These are phyloP conservation scores for Cheilosia pagana DNA, from an alignment of 2,888 invertebrate genomes.

Conservation along the genomic window DNA sequence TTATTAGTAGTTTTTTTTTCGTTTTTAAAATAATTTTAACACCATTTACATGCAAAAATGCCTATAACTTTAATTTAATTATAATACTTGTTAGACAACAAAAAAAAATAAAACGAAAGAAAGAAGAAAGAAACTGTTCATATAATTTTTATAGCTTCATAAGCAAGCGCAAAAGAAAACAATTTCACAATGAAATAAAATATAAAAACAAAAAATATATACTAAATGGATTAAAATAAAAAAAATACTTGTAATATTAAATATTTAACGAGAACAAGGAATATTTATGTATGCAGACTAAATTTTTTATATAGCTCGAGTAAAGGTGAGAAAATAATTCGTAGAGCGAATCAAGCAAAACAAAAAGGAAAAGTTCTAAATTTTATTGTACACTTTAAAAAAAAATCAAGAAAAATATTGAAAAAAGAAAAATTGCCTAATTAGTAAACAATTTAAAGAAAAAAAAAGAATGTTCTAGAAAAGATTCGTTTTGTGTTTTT, in stretches of 20 bases:
- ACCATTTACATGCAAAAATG: slow-evolving; percentile 58
- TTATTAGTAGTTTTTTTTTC: slow-evolving; percentile 28
- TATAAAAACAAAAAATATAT: slow-evolving; percentile 13
- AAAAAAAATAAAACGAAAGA: slow-evolving; percentile 17
- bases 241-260: slow-evolving; percentile 51
- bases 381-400: slow-evolving; percentile 58
- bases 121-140: slow-evolving; percentile 35
- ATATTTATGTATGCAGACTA: slow-evolving; percentile 63
- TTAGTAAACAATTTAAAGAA: slow-evolving; percentile 13
- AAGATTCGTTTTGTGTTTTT: slow-evolving; percentile 54
- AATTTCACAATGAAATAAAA: slow-evolving; percentile 40
- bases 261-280: slow-evolving; percentile 38
- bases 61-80: slow-evolving; percentile 69
- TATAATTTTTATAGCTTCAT: slow-evolving; percentile 59
- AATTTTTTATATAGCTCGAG: slow-evolving; percentile 60
- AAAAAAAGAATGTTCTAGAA: slow-evolving; percentile 51
- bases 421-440: neutral
- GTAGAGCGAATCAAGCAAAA: slow-evolving; percentile 27
- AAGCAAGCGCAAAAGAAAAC: slow-evolving; percentile 40
- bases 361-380: slow-evolving; percentile 35
- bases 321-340: slow-evolving; percentile 58
- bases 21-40: slow-evolving; percentile 30
- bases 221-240: slow-evolving; percentile 47
- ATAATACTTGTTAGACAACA: slow-evolving; percentile 38
- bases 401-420: slow-evolving; percentile 29